Evolutionary conservation across 2,888 invertebrate genomes (phyloP).

Genomic region (Ceratothoa steindachneri): DNA sequence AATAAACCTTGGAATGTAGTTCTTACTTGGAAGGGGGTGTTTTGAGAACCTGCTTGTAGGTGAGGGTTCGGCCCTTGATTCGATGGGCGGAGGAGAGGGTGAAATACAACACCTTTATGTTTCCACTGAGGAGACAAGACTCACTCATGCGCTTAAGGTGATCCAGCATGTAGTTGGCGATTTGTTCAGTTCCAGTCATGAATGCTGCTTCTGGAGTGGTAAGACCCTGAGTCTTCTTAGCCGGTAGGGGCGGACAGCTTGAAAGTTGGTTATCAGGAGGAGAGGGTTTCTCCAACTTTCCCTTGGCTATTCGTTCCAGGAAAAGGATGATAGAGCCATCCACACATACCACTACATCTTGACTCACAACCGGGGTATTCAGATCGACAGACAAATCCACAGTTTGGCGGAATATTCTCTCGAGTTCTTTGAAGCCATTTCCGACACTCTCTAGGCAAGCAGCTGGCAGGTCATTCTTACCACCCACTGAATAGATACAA

Average conservation of each 20-base stretch:
- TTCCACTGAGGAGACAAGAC: constrained; percentile 23
- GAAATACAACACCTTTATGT: constrained; percentile 27
- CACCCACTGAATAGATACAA: constrained; percentile 38
- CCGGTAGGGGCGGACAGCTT: not conserved
- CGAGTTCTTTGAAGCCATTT: constrained; percentile 33
- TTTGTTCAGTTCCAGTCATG: constrained; percentile 31
- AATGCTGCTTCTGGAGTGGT: constrained; percentile 23
- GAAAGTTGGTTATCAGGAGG: too few species aligned
- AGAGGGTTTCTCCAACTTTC: not conserved
- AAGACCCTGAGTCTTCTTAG: not conserved
- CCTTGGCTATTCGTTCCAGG: constrained; percentile 21
- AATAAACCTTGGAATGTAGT: too few species aligned
- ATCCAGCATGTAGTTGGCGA: constrained; percentile 44
- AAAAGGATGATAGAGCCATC: constrained; percentile 34
- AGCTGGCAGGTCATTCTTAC: constrained; percentile 27
- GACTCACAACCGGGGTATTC: constrained; percentile 22
- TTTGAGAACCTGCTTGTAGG: constrained; percentile 35
- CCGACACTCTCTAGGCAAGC: constrained; percentile 31
- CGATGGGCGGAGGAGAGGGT: constrained; percentile 37
- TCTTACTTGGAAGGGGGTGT: constrained; percentile 39
- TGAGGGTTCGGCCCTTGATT: constrained; percentile 29
- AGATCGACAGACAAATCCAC: constrained; percentile 30
- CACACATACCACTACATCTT: constrained; percentile 39
- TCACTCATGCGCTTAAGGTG: constrained; percentile 40
- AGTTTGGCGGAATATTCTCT: constrained; percentile 25